These are phyloP conservation scores for Drosophila nebulosa DNA, from an alignment of 1,140 invertebrate genomes.

Conservation along the genomic window DNA sequence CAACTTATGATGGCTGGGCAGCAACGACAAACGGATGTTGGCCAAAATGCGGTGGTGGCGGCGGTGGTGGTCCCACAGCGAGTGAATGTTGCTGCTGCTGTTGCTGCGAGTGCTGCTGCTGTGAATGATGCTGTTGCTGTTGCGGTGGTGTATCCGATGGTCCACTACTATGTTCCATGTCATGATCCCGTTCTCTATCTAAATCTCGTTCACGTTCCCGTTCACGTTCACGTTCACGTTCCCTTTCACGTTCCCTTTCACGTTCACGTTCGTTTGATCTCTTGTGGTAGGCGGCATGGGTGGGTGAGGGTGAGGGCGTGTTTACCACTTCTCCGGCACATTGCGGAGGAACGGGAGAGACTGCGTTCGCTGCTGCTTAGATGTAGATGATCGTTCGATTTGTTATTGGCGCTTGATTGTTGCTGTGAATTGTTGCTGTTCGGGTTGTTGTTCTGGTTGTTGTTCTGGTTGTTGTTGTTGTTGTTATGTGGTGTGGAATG, in stretches of 20 bases:
- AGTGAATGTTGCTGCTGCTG: not conserved
- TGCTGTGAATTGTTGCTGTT: slow-evolving; percentile 38
- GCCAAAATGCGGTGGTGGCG: slow-evolving; percentile 56
- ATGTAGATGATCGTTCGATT: slow-evolving; percentile 22
- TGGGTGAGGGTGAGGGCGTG: slow-evolving; percentile 54
- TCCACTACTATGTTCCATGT: slow-evolving; percentile 16
- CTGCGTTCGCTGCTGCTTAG: slow-evolving; percentile 51
- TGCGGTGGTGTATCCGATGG: slow-evolving; percentile 28
- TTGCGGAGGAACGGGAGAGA: slow-evolving; percentile 53
- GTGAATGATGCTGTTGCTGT: slow-evolving; percentile 26
- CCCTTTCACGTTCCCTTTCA: slow-evolving; percentile 14
- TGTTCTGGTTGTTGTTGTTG: slow-evolving; percentile 29
- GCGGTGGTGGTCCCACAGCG: slow-evolving; percentile 18
- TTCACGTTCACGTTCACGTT: slow-evolving; percentile 31
- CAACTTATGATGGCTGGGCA: slow-evolving; percentile 58
- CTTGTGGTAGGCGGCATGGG: slow-evolving; percentile 22
- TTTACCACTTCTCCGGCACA: slow-evolving; percentile 29
- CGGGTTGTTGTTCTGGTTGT: slow-evolving; percentile 40
- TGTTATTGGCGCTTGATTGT: slow-evolving; percentile 22
- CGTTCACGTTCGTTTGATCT: slow-evolving; percentile 22
- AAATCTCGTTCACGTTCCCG: slow-evolving; percentile 27
- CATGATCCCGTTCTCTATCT: slow-evolving; percentile 18
- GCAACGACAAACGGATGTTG: slow-evolving; percentile 59
- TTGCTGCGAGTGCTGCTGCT: not conserved
- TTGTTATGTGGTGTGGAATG: slow-evolving; percentile 67